phyloP scores from a whole-genome alignment of 2,797 vertebrate genomes.

The Oreochromis mossambicus region DNA sequence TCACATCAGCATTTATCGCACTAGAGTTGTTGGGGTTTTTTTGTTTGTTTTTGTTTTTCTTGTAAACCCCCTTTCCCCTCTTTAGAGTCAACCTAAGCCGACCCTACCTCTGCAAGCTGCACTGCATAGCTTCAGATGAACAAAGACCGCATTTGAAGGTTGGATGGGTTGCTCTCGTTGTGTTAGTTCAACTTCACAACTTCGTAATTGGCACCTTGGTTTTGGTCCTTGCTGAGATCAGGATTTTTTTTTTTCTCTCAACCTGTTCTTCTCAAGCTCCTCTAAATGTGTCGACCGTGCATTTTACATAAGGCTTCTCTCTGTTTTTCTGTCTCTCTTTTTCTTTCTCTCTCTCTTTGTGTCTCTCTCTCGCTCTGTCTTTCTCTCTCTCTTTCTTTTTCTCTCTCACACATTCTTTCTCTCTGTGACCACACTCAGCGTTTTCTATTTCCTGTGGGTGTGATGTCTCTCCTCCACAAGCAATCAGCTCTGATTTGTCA shows the following conservation, averaged over 20 bases:
- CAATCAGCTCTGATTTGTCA: conserved; percentile 82
- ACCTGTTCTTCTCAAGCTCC: conserved; percentile 72
- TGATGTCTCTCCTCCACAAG: conserved; percentile 78
- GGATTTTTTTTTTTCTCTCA: conserved; percentile 56
- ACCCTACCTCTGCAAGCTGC: conserved; percentile 14
- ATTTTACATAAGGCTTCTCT: conserved; percentile 72
- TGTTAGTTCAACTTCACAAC: conserved; percentile 75
- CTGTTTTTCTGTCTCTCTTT: conserved; percentile 9
- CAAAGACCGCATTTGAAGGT: conserved; percentile 64
- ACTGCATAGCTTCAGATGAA: conserved; percentile 54
- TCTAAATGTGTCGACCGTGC: conserved; percentile 76
- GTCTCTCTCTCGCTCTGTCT: not conserved
- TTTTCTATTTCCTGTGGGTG: conserved; percentile 81
- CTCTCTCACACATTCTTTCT: conserved; percentile 45
- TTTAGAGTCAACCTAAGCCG: conserved; percentile 33
- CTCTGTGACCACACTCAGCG: conserved; percentile 76
- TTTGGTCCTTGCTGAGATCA: conserved; percentile 81
- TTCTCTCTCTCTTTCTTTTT: conserved; percentile 37
- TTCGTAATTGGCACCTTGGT: conserved; percentile 79
- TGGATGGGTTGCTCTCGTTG: conserved; percentile 49
- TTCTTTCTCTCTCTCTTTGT: conserved; percentile 19
- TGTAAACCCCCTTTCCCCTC: not conserved
- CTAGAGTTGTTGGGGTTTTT: not conserved
- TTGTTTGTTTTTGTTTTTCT: not conserved
- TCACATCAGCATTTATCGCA: conserved; percentile 66